Percentiles rank a stretch among this genome's conserved stretches.
phyloP scores from a whole-genome alignment of 2,797 vertebrate genomes.

The Gymnoscopelus braueri region DNA sequence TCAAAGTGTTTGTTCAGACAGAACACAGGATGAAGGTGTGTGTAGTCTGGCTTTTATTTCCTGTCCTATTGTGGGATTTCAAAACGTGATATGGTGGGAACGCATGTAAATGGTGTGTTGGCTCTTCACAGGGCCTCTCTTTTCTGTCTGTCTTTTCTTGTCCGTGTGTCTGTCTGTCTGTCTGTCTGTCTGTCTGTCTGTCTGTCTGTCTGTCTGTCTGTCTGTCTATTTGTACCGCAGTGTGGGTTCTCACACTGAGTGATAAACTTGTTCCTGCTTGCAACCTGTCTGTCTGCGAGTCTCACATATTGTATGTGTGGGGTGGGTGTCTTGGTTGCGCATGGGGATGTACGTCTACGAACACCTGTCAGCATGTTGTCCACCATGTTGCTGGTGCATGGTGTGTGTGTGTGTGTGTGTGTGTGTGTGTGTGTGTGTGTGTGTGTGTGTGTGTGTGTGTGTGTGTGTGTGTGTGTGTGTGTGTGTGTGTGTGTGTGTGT shows the following conservation, averaged over 20 bases:
- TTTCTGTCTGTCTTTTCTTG: slow-evolving; percentile 57
- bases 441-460: slow-evolving; percentile 32
- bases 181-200: slow-evolving; percentile 13
- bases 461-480: not conserved
- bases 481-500: slow-evolving; percentile 27
- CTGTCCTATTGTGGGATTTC: slow-evolving; percentile 69
- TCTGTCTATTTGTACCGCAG: slow-evolving; percentile 6
- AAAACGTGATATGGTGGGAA: slow-evolving; percentile 65
- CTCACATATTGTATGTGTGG: not conserved
- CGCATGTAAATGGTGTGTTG: slow-evolving; percentile 17
- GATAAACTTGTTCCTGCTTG: slow-evolving; percentile 68
- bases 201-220: slow-evolving; percentile 38
- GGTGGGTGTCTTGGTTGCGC: not conserved
- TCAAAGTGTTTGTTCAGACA: slow-evolving; percentile 63
- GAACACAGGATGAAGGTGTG: slow-evolving; percentile 71
- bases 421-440: not conserved
- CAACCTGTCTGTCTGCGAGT: slow-evolving; percentile 1
- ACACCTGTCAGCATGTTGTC: too few species aligned
- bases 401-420: slow-evolving; percentile 10
- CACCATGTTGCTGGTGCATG: not conserved
- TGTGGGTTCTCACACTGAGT: slow-evolving; percentile 47
- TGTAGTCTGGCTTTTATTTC: slow-evolving; percentile 64
- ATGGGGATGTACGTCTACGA: not conserved
- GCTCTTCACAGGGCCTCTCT: slow-evolving; percentile 48
- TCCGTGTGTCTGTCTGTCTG: slow-evolving; percentile 54